Percentiles rank a stretch among this genome's conserved stretches.
Conservation (phyloP, 1,140 invertebrate species). For the Caenorhabditis briggsae region DNA sequence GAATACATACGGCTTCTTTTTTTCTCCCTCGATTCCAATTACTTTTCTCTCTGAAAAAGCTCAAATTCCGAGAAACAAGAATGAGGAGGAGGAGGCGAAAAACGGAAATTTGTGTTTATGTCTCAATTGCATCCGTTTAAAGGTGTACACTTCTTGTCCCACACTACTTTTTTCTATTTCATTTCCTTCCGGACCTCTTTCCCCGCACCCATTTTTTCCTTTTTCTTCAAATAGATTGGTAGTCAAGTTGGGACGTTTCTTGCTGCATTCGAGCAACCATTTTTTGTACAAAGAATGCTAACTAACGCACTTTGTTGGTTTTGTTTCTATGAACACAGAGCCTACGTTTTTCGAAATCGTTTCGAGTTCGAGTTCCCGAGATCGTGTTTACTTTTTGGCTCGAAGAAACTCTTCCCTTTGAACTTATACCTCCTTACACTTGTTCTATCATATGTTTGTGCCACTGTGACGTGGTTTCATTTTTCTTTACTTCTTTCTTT, state of each 20-base stretch:
- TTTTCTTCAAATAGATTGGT: constrained; percentile 18
- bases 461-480: constrained; percentile 48
- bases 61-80: constrained; percentile 21
- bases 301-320: constrained; percentile 9
- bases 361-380: not conserved
- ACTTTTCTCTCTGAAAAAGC: not conserved
- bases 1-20: not conserved
- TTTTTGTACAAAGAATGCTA: not conserved
- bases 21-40: not conserved
- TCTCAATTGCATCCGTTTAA: constrained; percentile 54
- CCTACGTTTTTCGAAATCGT: constrained; percentile 44
- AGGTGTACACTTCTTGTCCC: constrained; percentile 36
- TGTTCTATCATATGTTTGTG: constrained; percentile 43
- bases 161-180: constrained; percentile 22
- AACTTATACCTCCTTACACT: not conserved
- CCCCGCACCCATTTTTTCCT: not conserved
- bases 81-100: not conserved
- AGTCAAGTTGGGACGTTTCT: not conserved
- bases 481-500: not conserved
- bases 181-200: constrained; percentile 49
- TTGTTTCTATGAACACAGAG: constrained; percentile 20
- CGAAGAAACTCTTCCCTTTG: not conserved
- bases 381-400: not conserved
- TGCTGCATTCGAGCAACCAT: too few relatives aligned
- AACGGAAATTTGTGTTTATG: constrained; percentile 49